Conservation (phyloP, 2,113 vertebrate species). For the Sapajus apella region DNA sequence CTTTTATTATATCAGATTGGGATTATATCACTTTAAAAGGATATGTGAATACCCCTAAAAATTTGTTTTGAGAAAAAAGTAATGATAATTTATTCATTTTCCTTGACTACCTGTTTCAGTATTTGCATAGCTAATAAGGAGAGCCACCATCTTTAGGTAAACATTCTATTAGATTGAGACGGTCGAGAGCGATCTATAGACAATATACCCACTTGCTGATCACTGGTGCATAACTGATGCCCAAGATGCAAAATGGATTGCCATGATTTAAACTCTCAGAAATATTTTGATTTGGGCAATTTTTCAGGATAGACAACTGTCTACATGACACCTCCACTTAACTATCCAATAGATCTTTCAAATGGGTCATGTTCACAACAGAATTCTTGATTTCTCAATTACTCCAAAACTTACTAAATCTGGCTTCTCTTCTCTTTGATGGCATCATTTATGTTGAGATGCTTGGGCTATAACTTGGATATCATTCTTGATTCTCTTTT, state of each 20-base stretch:
- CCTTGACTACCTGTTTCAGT: background rate
- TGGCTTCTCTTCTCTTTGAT: background rate
- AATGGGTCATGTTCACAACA: background rate
- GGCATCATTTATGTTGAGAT: background rate
- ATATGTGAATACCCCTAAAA: background rate
- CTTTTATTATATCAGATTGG: constrained; percentile 3
- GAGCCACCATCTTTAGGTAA: background rate
- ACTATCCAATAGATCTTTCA: background rate
- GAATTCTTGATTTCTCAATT: background rate
- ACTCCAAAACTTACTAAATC: background rate
- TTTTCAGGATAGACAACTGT: background rate
- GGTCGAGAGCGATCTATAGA: background rate
- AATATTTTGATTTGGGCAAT: background rate
- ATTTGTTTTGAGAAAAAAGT: background rate
- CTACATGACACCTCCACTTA: background rate
- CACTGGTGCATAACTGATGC: background rate
- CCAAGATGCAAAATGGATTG: background rate
- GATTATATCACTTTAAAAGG: background rate
- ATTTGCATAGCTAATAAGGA: background rate
- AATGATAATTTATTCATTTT: background rate
- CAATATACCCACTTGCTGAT: background rate
- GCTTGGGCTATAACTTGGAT: background rate
- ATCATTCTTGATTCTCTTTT: background rate
- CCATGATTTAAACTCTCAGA: background rate
- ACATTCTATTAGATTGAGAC: background rate